A percentile compares a stretch with the other conserved stretches of the same genome.
Conservation (phyloP, 2,113 vertebrate genomes). For the Crypturellus undulatus region DNA sequence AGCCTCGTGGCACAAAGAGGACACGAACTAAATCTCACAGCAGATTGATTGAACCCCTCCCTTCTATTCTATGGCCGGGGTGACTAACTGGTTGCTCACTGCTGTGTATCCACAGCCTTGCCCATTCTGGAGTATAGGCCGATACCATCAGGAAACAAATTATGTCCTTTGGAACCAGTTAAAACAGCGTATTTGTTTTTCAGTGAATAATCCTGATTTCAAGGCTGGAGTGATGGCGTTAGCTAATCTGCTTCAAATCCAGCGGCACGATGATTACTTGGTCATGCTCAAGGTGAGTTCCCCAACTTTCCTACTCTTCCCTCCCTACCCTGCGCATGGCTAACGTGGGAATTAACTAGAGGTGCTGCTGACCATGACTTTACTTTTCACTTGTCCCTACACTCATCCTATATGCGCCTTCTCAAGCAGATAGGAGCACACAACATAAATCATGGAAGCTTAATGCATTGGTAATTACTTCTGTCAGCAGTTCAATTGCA, state of each 20-base stretch:
- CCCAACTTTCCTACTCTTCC: not conserved
- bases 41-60: not conserved
- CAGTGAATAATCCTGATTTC: slow-evolving; percentile 94
- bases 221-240: slow-evolving; percentile 96
- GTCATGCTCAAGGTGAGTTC: slow-evolving; percentile 94
- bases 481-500: not conserved
- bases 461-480: not conserved
- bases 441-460: not conserved
- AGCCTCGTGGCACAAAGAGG: not conserved
- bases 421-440: not conserved
- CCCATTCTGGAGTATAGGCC: not conserved
- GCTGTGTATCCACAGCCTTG: not conserved
- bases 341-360: not conserved
- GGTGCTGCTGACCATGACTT: not conserved
- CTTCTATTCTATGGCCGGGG: not conserved
- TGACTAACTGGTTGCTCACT: not conserved
- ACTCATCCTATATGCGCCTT: not conserved
- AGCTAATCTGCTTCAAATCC: slow-evolving; percentile 94
- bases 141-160: rapidly evolving
- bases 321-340: not conserved
- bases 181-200: not conserved
- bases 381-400: not conserved
- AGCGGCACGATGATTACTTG: slow-evolving; percentile 95
- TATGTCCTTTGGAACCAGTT: not conserved
- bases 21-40: not conserved